Evolutionary conservation across 1,140 invertebrate genomes (phyloP).

Genomic region (Bombus vancouverensis): DNA sequence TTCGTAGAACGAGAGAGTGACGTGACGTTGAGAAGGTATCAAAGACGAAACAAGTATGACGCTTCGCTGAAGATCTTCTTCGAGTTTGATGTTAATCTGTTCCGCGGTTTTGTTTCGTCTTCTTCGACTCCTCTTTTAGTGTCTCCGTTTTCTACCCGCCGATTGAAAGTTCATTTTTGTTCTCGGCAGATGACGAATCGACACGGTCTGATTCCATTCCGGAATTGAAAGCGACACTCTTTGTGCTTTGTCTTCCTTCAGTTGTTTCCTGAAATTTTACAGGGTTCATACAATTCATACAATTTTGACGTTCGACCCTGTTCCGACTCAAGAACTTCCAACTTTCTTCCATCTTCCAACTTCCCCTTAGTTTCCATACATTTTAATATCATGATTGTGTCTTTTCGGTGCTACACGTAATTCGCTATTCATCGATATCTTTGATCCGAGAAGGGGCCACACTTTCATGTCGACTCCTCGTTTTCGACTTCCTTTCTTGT

Average conservation of each 20-base stretch:
- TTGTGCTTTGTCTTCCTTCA: neutral
- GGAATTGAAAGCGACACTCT: neutral
- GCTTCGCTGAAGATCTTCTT: neutral
- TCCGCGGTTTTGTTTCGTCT: constrained; percentile 5
- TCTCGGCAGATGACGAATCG: constrained; percentile 1
- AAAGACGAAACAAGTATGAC: neutral
- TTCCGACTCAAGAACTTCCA: neutral
- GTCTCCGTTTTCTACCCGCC: neutral
- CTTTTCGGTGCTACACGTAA: neutral
- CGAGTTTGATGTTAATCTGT: neutral
- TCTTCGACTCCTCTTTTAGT: neutral
- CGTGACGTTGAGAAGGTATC: neutral
- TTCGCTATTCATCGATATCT: neutral
- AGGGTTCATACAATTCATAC: constrained; percentile 1
- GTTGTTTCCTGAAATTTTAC: constrained; percentile 11
- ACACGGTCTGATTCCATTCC: neutral
- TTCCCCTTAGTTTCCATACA: neutral
- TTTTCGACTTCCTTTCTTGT: neutral
- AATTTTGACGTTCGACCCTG: constrained; percentile 18
- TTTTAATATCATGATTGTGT: constrained; percentile 16
- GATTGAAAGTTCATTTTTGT: constrained; percentile 26
- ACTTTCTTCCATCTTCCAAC: neutral
- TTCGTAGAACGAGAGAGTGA: neutral
- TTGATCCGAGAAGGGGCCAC: neutral
- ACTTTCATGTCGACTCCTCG: constrained; percentile 1